These are phyloP conservation scores for Sabatieria punctata DNA, from an alignment of 2,888 invertebrate species.

Conservation along the genomic window DNA sequence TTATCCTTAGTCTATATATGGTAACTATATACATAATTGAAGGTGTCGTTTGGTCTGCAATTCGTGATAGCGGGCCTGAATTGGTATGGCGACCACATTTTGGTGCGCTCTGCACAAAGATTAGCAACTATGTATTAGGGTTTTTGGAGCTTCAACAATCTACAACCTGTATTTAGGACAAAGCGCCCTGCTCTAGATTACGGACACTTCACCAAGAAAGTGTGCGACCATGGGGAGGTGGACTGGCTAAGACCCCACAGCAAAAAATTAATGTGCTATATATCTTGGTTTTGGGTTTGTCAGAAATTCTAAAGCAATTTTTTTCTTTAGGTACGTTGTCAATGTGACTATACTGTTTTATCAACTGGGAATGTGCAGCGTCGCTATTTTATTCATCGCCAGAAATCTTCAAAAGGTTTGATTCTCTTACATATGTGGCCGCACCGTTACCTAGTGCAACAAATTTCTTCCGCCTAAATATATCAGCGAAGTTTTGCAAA, in stretches of 20 bases:
- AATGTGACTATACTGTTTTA: constrained; percentile 30
- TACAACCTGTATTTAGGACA: constrained; percentile 14
- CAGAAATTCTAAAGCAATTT: not conserved
- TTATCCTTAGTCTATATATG: constrained; percentile 26
- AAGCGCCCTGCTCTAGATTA: constrained; percentile 25
- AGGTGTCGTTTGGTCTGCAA: constrained; percentile 28
- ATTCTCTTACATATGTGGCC: not conserved
- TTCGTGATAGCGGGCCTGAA: constrained; percentile 29
- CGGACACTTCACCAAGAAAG: constrained; percentile 31
- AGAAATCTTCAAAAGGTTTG: constrained; percentile 22
- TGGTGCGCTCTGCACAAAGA: too few relatives aligned
- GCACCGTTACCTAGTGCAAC: too few relatives aligned
- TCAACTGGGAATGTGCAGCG: constrained; percentile 30
- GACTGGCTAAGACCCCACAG: constrained; percentile 22
- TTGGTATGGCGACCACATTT: constrained; percentile 31
- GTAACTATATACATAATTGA: constrained; percentile 8
- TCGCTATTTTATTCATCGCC: constrained; percentile 29
- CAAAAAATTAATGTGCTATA: constrained; percentile 27
- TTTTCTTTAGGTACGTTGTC: constrained; percentile 24
- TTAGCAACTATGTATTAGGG: too few relatives aligned
- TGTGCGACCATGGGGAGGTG: constrained; percentile 25
- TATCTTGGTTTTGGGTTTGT: too few relatives aligned
- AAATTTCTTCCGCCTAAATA: too few relatives aligned
- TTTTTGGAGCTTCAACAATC: not conserved
- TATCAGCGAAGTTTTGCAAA: too few relatives aligned